Conservation (phyloP, 2,888 invertebrate genomes). For the Nemoura dubitans region DNA sequence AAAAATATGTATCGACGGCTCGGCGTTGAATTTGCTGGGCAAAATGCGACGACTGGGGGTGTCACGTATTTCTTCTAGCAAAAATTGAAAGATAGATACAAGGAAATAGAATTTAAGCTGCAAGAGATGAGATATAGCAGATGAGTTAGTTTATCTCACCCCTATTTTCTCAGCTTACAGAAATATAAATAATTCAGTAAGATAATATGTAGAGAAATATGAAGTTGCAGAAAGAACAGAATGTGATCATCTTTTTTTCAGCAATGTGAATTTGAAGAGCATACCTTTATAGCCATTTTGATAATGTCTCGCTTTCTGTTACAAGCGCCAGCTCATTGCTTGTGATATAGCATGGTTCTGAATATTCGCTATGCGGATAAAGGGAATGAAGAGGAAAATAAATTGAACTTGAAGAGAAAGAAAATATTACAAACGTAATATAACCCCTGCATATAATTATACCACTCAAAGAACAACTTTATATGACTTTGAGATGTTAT, state of each 20-base stretch:
- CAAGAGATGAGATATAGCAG: no score
- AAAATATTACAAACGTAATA: conserved; percentile 7
- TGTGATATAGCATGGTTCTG: neutral
- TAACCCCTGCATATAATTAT: neutral
- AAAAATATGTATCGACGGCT: no score
- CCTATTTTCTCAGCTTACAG: no score
- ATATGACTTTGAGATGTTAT: neutral
- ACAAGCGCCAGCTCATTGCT: neutral
- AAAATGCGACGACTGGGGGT: no score
- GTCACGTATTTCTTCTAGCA: no score
- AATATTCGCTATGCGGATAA: no score
- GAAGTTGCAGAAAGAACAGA: neutral
- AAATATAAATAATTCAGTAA: neutral
- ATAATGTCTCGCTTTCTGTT: neutral
- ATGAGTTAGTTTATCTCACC: no score
- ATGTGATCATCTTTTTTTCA: conserved; percentile 2
- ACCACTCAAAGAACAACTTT: neutral
- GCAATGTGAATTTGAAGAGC: neutral
- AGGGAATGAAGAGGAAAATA: neutral
- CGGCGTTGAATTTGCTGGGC: no score
- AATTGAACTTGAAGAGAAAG: conserved; percentile 2
- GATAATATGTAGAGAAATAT: neutral
- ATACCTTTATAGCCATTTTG: neutral
- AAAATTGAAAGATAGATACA: no score
- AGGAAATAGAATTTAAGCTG: no score